These are phyloP conservation scores for Tetragnatha montana DNA, from an alignment of 2,888 invertebrate genomes.

Conservation along the genomic window DNA sequence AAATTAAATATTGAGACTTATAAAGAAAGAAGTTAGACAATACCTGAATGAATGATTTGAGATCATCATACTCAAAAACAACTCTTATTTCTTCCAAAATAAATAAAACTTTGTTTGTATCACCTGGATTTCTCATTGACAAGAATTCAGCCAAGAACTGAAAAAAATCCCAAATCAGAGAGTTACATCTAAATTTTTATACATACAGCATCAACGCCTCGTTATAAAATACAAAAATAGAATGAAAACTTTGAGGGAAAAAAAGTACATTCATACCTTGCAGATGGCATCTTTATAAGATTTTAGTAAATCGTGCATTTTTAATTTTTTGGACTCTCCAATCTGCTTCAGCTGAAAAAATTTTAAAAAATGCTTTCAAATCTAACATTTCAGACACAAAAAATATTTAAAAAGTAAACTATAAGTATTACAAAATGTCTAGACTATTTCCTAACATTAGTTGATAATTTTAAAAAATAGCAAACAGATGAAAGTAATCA, in stretches of 20 bases:
- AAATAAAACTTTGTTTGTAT: slow-evolving; percentile 73
- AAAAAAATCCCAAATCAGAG: background rate
- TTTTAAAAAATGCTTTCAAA: slow-evolving; percentile 2
- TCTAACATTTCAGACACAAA: background rate
- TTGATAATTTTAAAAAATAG: too few species aligned
- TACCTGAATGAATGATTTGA: slow-evolving; percentile 38
- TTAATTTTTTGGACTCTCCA: slow-evolving; percentile 44
- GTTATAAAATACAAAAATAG: background rate
- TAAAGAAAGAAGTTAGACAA: background rate
- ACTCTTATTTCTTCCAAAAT: slow-evolving; percentile 75
- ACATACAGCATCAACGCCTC: background rate
- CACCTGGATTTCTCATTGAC: slow-evolving; percentile 49
- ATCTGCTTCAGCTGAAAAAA: slow-evolving; percentile 61
- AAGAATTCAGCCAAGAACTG: slow-evolving; percentile 61
- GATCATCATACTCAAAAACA: slow-evolving; percentile 74
- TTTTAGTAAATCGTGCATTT: slow-evolving; percentile 64
- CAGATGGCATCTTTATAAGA: slow-evolving; percentile 63
- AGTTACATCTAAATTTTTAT: background rate
- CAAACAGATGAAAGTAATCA: too few species aligned
- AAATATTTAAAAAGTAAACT: background rate
- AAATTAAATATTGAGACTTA: background rate
- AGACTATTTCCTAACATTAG: too few species aligned
- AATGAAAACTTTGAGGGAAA: background rate
- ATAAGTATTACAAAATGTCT: too few species aligned
- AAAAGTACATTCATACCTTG: slow-evolving; percentile 28